These are phyloP conservation scores for Spilosoma lubricipeda DNA, from an alignment of 2,888 invertebrate genomes.

Conservation along the genomic window DNA sequence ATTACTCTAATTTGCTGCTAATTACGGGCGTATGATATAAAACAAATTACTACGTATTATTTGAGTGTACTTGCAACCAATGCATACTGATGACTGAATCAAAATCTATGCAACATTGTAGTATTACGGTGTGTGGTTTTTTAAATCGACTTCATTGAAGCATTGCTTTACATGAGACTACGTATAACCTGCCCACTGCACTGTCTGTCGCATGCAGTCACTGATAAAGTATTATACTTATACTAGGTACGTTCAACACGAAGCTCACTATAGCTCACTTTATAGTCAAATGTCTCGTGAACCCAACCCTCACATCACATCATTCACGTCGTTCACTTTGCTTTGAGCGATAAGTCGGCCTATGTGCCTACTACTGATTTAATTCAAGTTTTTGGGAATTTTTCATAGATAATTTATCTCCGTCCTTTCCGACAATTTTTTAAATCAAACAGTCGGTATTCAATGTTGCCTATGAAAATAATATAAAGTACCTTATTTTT, in stretches of 20 bases:
- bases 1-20: too few relatives aligned
- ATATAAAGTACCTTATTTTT: not conserved
- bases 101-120: not conserved
- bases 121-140: too few relatives aligned
- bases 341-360: conserved; percentile 1
- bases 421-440: not conserved
- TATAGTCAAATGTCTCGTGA: conserved; percentile 2
- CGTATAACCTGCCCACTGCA: not conserved
- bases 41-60: too few relatives aligned
- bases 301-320: not conserved
- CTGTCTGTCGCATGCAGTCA: not conserved
- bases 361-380: not conserved
- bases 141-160: too few relatives aligned
- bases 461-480: not conserved
- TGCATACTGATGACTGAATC: not conserved
- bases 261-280: not conserved
- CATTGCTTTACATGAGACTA: too few relatives aligned
- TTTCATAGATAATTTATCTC: not conserved
- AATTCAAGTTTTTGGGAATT: not conserved
- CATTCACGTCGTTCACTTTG: not conserved
- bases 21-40: too few relatives aligned
- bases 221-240: not conserved
- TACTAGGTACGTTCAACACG: not conserved
- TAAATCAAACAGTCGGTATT: not conserved
- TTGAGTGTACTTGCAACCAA: too few relatives aligned